phyloP scores from a whole-genome alignment of 2,888 invertebrate species.

The Drosophila fulvimacula region DNA sequence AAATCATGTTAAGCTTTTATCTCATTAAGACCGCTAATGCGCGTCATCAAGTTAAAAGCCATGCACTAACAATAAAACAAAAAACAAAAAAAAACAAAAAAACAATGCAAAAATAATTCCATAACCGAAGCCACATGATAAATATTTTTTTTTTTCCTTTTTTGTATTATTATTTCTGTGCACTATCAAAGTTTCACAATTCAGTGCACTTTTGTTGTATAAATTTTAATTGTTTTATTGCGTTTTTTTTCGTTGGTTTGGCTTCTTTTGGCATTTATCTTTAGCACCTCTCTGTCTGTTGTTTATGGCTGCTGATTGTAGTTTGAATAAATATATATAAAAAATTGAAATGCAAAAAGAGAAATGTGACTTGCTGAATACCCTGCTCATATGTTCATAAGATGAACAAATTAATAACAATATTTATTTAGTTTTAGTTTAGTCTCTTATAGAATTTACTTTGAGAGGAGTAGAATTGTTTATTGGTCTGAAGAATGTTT shows the following conservation, averaged over 20 bases:
- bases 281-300: slow-evolving; percentile 12
- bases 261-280: slow-evolving; percentile 16
- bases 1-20: slow-evolving; percentile 22
- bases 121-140: background rate
- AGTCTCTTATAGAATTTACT: too few species aligned
- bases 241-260: background rate
- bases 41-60: slow-evolving; percentile 6
- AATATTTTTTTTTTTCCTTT: background rate
- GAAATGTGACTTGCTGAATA: too few species aligned
- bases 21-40: slow-evolving; percentile 7
- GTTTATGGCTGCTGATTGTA: slow-evolving; percentile 11
- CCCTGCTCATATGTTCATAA: too few species aligned
- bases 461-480: too few species aligned
- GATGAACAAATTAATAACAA: too few species aligned
- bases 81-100: background rate
- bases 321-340: background rate
- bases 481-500: too few species aligned
- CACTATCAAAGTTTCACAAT: slow-evolving; percentile 52
- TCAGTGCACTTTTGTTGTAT: slow-evolving; percentile 38
- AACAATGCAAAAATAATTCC: background rate
- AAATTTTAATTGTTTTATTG: slow-evolving; percentile 14
- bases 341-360: too few species aligned
- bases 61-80: background rate
- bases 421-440: too few species aligned
- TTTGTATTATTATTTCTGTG: background rate